These are phyloP conservation scores for Trachemys scripta DNA, from an alignment of 2,113 vertebrate species.

Conservation along the genomic window DNA sequence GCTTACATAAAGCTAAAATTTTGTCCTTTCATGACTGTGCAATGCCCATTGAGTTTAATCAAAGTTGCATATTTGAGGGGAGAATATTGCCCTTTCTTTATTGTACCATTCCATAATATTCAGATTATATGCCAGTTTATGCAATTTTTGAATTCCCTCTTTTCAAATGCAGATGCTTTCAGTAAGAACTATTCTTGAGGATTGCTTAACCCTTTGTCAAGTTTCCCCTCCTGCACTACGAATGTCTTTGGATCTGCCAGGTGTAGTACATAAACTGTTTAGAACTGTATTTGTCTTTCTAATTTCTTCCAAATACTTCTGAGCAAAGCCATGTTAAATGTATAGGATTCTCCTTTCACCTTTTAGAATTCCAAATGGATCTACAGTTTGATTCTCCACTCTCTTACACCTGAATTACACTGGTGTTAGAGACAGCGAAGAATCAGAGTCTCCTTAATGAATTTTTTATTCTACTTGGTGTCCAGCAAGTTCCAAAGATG, in stretches of 20 bases:
- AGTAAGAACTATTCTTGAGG: fast-evolving
- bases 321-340: fast-evolving
- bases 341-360: background rate
- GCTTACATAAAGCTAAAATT: background rate
- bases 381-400: background rate
- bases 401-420: background rate
- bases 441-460: background rate
- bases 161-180: background rate
- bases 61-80: background rate
- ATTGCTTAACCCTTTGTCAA: background rate
- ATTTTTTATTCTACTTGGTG: background rate
- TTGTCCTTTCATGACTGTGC: background rate
- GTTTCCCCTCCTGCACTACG: fast-evolving
- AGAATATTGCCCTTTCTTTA: background rate
- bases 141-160: background rate
- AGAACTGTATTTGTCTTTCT: background rate
- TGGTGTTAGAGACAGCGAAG: background rate
- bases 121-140: background rate
- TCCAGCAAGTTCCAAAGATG: background rate
- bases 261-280: background rate
- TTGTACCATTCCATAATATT: background rate
- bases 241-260: background rate
- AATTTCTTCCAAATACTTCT: background rate
- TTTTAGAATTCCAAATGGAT: background rate
- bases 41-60: background rate